Evolutionary conservation across 2,888 invertebrate genomes (phyloP).

Genomic region (Furcula furcula): DNA sequence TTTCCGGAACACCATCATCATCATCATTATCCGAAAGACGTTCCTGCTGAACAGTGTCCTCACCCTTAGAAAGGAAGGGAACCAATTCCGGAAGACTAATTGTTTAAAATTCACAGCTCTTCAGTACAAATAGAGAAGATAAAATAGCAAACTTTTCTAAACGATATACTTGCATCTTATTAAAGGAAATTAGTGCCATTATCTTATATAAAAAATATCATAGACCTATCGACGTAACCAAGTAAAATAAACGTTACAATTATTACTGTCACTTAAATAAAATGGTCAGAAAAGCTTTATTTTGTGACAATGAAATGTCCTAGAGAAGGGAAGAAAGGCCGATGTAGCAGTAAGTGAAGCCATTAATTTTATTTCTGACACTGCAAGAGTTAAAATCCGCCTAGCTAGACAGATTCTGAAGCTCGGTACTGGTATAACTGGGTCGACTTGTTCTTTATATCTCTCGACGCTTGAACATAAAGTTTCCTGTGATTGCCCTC

Average conservation of each 20-base stretch:
- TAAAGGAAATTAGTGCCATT: too few species aligned
- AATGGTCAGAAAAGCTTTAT: constrained; percentile 11
- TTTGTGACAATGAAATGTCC: constrained; percentile 3
- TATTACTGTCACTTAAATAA: constrained; percentile 16
- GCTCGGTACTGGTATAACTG: too few species aligned
- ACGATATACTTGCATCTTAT: too few species aligned
- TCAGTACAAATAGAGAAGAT: too few species aligned
- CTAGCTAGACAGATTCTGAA: constrained; percentile 5
- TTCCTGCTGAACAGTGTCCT: too few species aligned
- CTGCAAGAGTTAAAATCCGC: constrained; percentile 2
- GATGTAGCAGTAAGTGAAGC: neutral
- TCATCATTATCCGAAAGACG: too few species aligned
- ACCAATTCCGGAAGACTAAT: too few species aligned
- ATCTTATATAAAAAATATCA: too few species aligned
- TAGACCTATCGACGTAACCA: constrained; percentile 4
- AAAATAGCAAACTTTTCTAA: too few species aligned
- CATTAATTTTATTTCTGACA: constrained; percentile 1
- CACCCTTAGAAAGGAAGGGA: too few species aligned
- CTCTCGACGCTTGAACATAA: constrained; percentile 22
- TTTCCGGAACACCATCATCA: too few species aligned
- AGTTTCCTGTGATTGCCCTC: constrained; percentile 31
- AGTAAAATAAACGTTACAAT: constrained; percentile 18
- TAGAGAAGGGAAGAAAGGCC: neutral
- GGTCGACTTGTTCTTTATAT: constrained; percentile 16
- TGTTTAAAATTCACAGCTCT: too few species aligned